Conservation (phyloP, 2,888 invertebrate species). For the Cantharis rustica region DNA sequence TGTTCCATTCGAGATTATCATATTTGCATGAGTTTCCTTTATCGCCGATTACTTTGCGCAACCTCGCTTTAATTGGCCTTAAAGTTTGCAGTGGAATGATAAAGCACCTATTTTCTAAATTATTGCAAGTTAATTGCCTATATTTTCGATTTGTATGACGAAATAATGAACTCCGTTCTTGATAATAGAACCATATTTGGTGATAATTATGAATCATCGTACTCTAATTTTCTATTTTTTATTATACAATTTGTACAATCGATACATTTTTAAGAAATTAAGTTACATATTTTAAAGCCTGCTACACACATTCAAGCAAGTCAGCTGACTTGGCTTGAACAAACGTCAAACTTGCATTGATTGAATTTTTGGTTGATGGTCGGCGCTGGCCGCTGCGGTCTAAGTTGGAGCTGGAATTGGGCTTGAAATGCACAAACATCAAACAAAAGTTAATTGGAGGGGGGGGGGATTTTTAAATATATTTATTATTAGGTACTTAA, state of each 20-base stretch:
- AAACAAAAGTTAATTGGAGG: no score
- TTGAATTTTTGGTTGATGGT: no score
- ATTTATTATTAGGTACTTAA: no score
- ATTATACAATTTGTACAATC: neutral
- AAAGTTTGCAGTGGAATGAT: neutral
- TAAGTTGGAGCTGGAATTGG: no score
- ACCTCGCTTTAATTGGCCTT: neutral
- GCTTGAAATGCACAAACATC: no score
- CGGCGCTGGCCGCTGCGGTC: no score
- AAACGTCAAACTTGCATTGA: no score
- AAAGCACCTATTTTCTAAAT: neutral
- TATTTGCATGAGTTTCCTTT: neutral
- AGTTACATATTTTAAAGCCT: neutral
- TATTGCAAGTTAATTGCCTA: neutral
- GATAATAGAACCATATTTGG: neutral
- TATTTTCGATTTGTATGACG: neutral
- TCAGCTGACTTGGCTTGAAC: no score
- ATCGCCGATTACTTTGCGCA: neutral
- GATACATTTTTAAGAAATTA: neutral
- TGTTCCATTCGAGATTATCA: neutral
- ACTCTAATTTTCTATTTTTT: neutral
- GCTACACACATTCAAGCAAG: no score
- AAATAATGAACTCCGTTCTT: neutral
- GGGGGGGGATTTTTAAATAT: no score
- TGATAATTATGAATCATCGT: neutral